phyloP scores from a whole-genome alignment of 2,797 vertebrate species.

The Muscicapa striata region DNA sequence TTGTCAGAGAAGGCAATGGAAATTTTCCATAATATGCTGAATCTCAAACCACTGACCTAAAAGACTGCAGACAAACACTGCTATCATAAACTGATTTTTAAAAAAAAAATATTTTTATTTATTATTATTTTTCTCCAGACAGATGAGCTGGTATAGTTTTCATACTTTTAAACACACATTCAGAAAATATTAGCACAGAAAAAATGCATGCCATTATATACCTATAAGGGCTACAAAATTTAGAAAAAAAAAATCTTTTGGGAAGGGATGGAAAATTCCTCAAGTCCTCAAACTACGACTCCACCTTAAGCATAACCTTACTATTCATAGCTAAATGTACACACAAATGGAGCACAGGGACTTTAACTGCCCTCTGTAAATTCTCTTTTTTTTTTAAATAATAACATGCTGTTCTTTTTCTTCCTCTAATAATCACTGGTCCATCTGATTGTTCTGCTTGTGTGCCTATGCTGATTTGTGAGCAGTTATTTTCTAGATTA shows the following conservation, averaged over 20 bases:
- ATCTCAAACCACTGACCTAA: not conserved
- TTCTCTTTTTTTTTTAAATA: not conserved
- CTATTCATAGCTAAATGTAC: not conserved
- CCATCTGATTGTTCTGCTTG: not conserved
- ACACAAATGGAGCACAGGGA: not conserved
- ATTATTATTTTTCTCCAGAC: not conserved
- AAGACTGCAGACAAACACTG: not conserved
- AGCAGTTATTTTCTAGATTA: not conserved
- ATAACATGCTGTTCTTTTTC: not conserved
- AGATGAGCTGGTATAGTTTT: not conserved
- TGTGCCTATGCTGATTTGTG: not conserved
- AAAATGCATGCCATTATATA: not conserved
- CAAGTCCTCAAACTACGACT: not conserved
- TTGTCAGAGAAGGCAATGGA: not conserved
- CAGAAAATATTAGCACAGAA: not conserved
- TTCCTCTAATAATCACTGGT: not conserved
- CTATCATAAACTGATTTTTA: not conserved
- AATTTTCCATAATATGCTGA: not conserved
- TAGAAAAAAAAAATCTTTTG: not conserved
- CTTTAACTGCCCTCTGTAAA: not conserved
- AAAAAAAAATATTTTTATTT: rapidly evolving
- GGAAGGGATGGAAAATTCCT: not conserved
- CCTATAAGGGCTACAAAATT: not conserved
- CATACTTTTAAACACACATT: not conserved
- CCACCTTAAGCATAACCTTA: not conserved